Evolutionary conservation across 2,888 invertebrate genomes (phyloP), one percentile per base, ranked within the genome.

Genomic region (Euclidia mi): DNA sequence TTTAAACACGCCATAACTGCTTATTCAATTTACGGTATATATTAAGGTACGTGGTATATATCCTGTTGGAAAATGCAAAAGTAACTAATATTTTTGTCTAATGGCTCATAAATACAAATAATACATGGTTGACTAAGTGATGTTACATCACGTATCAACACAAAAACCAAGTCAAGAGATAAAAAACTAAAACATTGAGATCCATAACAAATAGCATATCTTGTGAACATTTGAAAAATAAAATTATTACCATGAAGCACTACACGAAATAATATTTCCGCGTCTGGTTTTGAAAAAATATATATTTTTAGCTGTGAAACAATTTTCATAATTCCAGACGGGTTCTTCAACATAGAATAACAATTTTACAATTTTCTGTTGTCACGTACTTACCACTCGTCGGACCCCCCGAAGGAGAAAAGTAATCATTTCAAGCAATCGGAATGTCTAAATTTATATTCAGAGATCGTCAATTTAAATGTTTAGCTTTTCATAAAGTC

Each of bases 341-440:
- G 84, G 87, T 85, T 86, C 84, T 82, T 86, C 87, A 89, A 82
- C 92, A 90, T 82, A 80, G 92, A 92, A 92, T 93, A 92, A 89
- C 89, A 92, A 93, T 91, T 91, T 91, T 87, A 91, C 92, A 92
- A 92, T 91, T 87, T 91, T 83, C 83, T 81, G 78, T 80, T 81
- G 89, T 91, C 92, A 92, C 92, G 92, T 90, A 82, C n/a, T n/a
- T n/a, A n/a, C n/a, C n/a, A n/a, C 81, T 79, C 89, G 83, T 87
- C 81, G 89, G 83, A 79, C 87, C 85, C 89, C 89, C 78, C 78
- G 72, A 82, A 85, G 89, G 87, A 89, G 87, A 82, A 87, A 89
- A 87, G 89, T 90, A 91, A 92, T 92, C 89, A 91, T 91, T 91
- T 90, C 85, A 79, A 84, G 85, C 87, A 88, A 91, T 91, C 89